These are phyloP conservation scores for Octodonta nipae DNA, from an alignment of 2,888 invertebrate species.

Conservation along the genomic window DNA sequence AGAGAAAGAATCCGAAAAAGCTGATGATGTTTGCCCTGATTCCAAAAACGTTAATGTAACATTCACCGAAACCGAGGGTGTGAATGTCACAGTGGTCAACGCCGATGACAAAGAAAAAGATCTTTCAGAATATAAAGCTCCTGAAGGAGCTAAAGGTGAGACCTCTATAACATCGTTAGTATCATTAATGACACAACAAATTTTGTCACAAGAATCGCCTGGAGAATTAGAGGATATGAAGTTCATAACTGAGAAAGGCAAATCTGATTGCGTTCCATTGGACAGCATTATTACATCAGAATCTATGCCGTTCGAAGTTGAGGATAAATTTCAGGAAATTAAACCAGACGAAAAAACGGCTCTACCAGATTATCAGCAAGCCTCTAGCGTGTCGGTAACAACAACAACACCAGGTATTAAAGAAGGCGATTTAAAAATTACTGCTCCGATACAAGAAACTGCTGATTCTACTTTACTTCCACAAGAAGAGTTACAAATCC, in stretches of 20 bases:
- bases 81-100: slow-evolving; percentile 46
- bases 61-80: slow-evolving; percentile 44
- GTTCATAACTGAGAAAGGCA: slow-evolving; percentile 17
- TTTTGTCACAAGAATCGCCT: slow-evolving; percentile 36
- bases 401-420: slow-evolving; percentile 42
- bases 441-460: slow-evolving; percentile 15
- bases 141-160: slow-evolving; percentile 39
- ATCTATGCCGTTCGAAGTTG: slow-evolving; percentile 45
- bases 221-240: slow-evolving; percentile 20
- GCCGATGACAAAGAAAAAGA: slow-evolving; percentile 40
- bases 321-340: slow-evolving; percentile 35
- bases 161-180: slow-evolving; percentile 40
- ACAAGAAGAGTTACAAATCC: slow-evolving; percentile 40
- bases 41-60: slow-evolving; percentile 39
- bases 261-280: slow-evolving; percentile 31
- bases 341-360: slow-evolving; percentile 38
- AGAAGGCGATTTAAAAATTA: slow-evolving; percentile 39
- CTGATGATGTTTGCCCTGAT: slow-evolving; percentile 37
- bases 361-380: slow-evolving; percentile 39
- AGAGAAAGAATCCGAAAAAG: slow-evolving; percentile 41
- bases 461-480: slow-evolving; percentile 28
- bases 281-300: slow-evolving; percentile 46
- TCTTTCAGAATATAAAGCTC: slow-evolving; percentile 31
- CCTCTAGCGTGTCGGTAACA: slow-evolving; percentile 44
- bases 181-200: slow-evolving; percentile 47